phyloP scores from a whole-genome alignment of 2,888 invertebrate genomes.

The Petrolisthes manimaculis region DNA sequence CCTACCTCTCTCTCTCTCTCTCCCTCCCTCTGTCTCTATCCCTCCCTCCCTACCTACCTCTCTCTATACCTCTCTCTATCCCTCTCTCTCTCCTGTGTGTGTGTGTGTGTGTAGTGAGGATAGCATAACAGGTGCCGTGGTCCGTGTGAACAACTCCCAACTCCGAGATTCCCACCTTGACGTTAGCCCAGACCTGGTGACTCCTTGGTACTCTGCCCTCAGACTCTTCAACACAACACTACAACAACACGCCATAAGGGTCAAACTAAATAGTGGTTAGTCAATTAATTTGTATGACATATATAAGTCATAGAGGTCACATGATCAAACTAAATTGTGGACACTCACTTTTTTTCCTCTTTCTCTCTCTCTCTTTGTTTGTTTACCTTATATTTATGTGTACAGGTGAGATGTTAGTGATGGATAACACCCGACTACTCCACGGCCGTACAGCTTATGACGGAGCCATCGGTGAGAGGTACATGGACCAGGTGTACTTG shows the following conservation, averaged over 20 bases:
- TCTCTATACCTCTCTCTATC: no score
- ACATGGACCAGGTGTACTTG: constrained; percentile 63
- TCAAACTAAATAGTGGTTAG: constrained; percentile 61
- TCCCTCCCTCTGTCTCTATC: no score
- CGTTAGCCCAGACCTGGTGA: constrained; percentile 53
- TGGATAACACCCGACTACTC: constrained; percentile 63
- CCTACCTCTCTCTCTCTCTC: no score
- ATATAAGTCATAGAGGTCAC: no score
- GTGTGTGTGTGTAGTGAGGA: constrained; percentile 73
- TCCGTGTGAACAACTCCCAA: constrained; percentile 70
- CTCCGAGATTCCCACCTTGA: constrained; percentile 62
- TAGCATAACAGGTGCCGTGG: constrained; percentile 71
- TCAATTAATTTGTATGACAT: no score
- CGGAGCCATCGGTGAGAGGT: constrained; percentile 50
- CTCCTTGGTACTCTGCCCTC: constrained; percentile 59
- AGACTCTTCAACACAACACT: constrained; percentile 44
- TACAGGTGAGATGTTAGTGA: constrained; percentile 62
- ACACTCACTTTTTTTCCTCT: background rate
- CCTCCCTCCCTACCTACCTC: no score
- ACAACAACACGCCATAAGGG: constrained; percentile 47
- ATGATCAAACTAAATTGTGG: no score
- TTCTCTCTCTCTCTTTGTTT: background rate
- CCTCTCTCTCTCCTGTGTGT: no score
- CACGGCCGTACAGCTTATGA: constrained; percentile 60
- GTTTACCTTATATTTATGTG: constrained; percentile 67